Base-by-base conservation (phyloP, 2,888 invertebrate species). In the Phragmatobia fuliginosa region DNA sequence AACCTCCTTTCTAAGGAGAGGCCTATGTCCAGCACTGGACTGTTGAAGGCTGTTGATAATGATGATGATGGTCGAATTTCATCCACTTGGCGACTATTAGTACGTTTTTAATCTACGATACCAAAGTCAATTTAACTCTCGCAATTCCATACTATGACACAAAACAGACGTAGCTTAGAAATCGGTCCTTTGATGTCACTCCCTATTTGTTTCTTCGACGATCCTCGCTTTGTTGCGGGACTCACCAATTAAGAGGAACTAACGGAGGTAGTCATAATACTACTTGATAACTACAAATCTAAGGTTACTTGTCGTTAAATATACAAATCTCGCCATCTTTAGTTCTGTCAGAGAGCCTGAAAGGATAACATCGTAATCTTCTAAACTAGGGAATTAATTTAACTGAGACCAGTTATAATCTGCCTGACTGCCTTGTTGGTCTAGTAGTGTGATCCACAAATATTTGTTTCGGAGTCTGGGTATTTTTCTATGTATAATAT, bases 291-390 rank as follows among this genome's bases (percentile, higher is more conserved):
- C 16, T 28, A 6, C 28, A 56, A 16, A 56, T 56, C 16, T 56
- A 28, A 6, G 52, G 18, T 32, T 32, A 32, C 1, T 60, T 21
- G 11, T 5, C 0, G 21, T 32, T 33, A 33, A 32, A 33, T 33
- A 33, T 33, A 60, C 32, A 32, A 32, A 60, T 6, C 28, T 33
- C 10, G 21, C 3, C 21, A 21, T 14, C 32, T 28, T 59, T 59
- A 59, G 59, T 60, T 60, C 59, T 21, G 21, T 21, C 31, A 21
- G 7, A n/a, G 11, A 31, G 32, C 28, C 38, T 25, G 38, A 62
- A 62, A 38, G 25, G 25, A 61, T 38, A 38, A 62, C 18, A 14
- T 38, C 18, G 28, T 62, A 62, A 61, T 62, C 62, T 62, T 28
- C 38, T 6, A 8, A 41, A 28, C 7, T 25, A 2, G 5, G 28